Conservation (phyloP, 2,888 invertebrate species). For the Acholoe squamosa region DNA sequence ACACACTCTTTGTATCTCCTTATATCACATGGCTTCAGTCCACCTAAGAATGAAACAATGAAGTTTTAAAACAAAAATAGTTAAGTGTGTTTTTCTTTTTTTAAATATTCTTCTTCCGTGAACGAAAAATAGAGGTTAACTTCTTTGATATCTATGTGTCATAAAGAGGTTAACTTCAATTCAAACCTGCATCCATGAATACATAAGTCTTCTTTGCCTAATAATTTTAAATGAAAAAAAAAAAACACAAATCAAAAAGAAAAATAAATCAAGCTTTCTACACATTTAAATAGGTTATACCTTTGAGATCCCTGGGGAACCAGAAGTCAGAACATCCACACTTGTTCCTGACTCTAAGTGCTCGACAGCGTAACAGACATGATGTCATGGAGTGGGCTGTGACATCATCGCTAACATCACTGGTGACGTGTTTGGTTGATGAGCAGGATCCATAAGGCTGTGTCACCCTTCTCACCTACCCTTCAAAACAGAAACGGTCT, state of each 20-base stretch:
- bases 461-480: conserved; percentile 61
- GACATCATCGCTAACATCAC: neutral
- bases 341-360: neutral
- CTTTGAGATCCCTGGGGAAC: conserved; percentile 12
- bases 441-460: conserved; percentile 49
- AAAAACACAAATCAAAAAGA: too few relatives aligned
- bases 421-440: neutral
- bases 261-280: too few relatives aligned
- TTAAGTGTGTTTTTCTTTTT: neutral
- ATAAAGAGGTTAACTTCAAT: too few relatives aligned
- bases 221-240: too few relatives aligned
- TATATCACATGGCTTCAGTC: conserved; percentile 11
- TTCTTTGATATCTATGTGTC: too few relatives aligned
- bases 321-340: conserved; percentile 36
- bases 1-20: conserved; percentile 38
- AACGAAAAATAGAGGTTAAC: too few relatives aligned
- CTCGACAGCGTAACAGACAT: conserved; percentile 13
- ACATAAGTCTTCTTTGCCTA: too few relatives aligned
- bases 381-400: conserved; percentile 29
- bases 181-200: too few relatives aligned
- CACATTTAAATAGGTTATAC: too few relatives aligned
- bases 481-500: conserved; percentile 60
- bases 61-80: neutral
- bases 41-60: conserved; percentile 38
- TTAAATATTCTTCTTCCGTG: too few relatives aligned